These are phyloP conservation scores for Embiotoca jacksoni DNA, from an alignment of 2,113 vertebrate species.

Conservation along the genomic window DNA sequence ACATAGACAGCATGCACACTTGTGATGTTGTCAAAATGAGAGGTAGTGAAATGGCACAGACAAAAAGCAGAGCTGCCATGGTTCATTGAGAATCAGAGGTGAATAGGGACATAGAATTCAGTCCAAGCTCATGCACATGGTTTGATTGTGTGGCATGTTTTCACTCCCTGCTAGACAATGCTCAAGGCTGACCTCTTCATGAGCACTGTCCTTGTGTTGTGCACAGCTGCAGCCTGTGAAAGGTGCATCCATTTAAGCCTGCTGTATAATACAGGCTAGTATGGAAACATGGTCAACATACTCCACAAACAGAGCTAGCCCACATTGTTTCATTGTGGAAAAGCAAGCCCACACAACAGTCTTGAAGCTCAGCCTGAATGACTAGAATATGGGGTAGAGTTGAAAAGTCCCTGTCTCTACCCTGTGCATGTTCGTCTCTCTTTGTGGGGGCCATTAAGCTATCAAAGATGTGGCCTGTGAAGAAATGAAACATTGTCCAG, in stretches of 20 bases:
- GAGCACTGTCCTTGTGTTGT: conserved; percentile 42
- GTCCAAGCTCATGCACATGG: conserved; percentile 32
- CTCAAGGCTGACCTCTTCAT: conserved; percentile 63
- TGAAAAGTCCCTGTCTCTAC: conserved; percentile 37
- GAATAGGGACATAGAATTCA: conserved; percentile 62
- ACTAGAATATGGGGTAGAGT: conserved; percentile 40
- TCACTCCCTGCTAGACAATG: conserved; percentile 46
- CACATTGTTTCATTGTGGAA: conserved; percentile 23
- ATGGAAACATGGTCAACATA: conserved; percentile 18
- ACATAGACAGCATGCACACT: conserved; percentile 31
- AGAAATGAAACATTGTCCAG: conserved; percentile 86
- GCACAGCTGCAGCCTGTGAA: conserved; percentile 32
- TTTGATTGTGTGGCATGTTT: conserved; percentile 61
- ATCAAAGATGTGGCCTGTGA: conserved; percentile 83
- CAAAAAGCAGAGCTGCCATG: conserved; percentile 73
- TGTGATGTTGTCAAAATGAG: conserved; percentile 63
- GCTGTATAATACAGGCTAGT: conserved; percentile 22
- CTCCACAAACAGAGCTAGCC: conserved; percentile 17
- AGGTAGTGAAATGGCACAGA: conserved; percentile 63
- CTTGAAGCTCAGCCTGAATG: conserved; percentile 5
- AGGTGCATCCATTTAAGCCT: conserved; percentile 27
- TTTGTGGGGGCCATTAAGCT: conserved; percentile 81
- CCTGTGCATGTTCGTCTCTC: conserved; percentile 54
- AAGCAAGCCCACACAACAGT: conserved; percentile 22
- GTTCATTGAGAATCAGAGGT: conserved; percentile 59